Conservation (phyloP, 2,113 vertebrate species). For the Edolisoma coerulescens region DNA sequence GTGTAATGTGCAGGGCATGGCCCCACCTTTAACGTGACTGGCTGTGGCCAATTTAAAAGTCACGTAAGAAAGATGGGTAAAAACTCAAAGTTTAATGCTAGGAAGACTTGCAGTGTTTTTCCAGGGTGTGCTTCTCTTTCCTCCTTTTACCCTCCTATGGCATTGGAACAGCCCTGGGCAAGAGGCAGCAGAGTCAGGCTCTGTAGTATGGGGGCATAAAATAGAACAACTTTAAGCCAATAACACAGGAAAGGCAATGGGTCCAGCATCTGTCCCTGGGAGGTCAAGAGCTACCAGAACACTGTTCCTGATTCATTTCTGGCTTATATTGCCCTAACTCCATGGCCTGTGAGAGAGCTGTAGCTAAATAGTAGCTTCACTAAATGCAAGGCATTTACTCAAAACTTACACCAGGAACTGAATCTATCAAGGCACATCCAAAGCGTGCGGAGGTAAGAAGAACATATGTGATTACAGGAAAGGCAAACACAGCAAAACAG, state of each 20-base stretch:
- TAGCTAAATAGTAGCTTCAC: not conserved
- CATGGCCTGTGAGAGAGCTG: not conserved
- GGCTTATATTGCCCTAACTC: not conserved
- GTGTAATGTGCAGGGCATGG: not conserved
- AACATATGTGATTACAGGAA: not conserved
- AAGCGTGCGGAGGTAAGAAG: not conserved
- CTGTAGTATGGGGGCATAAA: not conserved
- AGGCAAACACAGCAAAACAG: not conserved
- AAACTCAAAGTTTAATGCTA: not conserved
- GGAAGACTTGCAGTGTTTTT: not conserved
- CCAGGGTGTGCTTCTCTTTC: not conserved
- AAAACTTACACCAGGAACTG: not conserved
- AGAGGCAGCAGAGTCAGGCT: not conserved
- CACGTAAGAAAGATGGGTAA: not conserved
- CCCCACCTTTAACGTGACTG: not conserved
- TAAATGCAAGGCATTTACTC: not conserved
- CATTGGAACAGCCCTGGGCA: not conserved
- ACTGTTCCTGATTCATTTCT: not conserved
- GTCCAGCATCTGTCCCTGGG: not conserved
- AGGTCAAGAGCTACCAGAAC: not conserved
- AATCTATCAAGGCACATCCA: not conserved
- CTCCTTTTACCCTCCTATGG: not conserved
- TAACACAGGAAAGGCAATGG: not conserved
- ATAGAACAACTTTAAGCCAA: not conserved
- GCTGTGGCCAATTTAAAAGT: not conserved